Evolutionary conservation across 2,888 invertebrate species (phyloP).

Genomic region (Cosmia trapezina): DNA sequence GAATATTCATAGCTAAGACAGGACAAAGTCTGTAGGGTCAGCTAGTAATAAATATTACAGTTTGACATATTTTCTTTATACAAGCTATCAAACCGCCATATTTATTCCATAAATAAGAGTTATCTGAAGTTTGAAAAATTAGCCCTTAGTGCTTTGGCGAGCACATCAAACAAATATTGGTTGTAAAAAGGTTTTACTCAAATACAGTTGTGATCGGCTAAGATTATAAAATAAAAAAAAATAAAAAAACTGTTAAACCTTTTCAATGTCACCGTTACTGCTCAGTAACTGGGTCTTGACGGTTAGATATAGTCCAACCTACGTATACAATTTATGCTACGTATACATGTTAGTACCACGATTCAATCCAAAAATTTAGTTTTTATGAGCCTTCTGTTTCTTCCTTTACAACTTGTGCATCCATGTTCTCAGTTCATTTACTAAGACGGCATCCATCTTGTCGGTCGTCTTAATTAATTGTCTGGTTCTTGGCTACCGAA

Average conservation of each 20-base stretch:
- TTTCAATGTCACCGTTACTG: not conserved
- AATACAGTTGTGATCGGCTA: not conserved
- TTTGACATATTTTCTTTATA: too few species aligned
- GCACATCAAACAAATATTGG: too few species aligned
- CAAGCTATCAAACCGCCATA: too few species aligned
- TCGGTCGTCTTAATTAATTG: conserved; percentile 66
- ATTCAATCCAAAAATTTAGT: not conserved
- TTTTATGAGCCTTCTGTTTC: conserved; percentile 16
- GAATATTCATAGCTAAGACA: too few species aligned
- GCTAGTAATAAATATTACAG: too few species aligned
- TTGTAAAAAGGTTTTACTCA: not conserved
- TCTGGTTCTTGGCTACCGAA: conserved; percentile 58
- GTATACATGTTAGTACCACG: not conserved
- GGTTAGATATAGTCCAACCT: not conserved
- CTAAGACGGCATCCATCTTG: conserved; percentile 60
- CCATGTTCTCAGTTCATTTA: conserved; percentile 61
- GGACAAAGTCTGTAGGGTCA: too few species aligned
- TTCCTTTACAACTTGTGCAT: not conserved
- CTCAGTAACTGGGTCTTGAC: not conserved
- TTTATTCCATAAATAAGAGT: too few species aligned
- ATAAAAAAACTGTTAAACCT: not conserved
- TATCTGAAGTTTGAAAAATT: too few species aligned
- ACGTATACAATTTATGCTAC: too few species aligned
- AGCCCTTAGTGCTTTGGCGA: too few species aligned
- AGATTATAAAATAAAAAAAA: too few species aligned